These are phyloP conservation scores for Steromphala cineraria DNA, from an alignment of 2,888 invertebrate genomes.

Conservation along the genomic window DNA sequence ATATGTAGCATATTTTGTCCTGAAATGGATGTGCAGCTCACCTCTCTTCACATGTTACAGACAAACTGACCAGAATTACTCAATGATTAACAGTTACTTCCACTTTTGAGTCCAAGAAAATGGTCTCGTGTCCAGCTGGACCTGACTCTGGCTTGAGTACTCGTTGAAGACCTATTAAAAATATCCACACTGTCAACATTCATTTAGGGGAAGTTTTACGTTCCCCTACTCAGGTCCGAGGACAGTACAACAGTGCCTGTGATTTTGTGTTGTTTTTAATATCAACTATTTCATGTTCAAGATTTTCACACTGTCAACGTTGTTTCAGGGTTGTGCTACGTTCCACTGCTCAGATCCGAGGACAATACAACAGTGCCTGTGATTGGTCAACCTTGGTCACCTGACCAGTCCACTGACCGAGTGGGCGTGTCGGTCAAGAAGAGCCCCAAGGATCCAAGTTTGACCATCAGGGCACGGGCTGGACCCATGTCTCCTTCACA, in stretches of 20 bases:
- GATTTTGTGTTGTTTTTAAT: too few relatives aligned
- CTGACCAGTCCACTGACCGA: conserved; percentile 38
- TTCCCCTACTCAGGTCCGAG: conserved; percentile 88
- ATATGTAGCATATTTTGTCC: too few relatives aligned
- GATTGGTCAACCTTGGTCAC: conserved; percentile 82
- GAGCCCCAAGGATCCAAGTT: conserved; percentile 58
- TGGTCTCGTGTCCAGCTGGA: too few relatives aligned
- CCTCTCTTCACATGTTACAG: too few relatives aligned
- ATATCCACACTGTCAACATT: background rate
- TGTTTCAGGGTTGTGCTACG: conserved; percentile 84
- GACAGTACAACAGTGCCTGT: conserved; percentile 85
- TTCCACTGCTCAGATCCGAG: conserved; percentile 88
- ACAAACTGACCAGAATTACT: too few relatives aligned
- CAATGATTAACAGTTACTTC: too few relatives aligned
- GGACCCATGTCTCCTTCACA: conserved; percentile 89
- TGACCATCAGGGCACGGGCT: conserved; percentile 83
- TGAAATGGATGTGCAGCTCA: too few relatives aligned
- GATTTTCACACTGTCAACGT: background rate
- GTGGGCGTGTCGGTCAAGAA: background rate
- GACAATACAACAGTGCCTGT: conserved; percentile 85
- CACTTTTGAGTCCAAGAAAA: too few relatives aligned
- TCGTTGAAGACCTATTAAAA: too few relatives aligned
- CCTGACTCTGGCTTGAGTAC: too few relatives aligned
- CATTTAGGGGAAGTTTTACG: conserved; percentile 85
- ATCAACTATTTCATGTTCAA: background rate